Base-by-base conservation (phyloP, 2,113 vertebrate genomes). In the Pyxicephalus adspersus region DNA sequence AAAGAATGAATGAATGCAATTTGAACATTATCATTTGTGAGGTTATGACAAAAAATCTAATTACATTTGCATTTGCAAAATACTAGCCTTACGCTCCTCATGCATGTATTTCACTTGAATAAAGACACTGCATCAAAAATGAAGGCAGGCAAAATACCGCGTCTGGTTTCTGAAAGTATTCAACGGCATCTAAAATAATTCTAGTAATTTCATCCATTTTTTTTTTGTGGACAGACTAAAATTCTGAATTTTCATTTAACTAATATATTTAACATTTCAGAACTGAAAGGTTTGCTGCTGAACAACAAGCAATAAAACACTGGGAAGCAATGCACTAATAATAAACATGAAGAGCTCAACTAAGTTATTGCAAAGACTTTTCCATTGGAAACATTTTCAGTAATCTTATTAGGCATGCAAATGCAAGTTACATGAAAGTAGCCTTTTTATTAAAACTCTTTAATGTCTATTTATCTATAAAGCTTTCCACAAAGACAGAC, bases 11-110 rank as follows among this genome's bases (percentile, higher is more conserved):
- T 64, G 68, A 81, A 71, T 55, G 68, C 63, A 81, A 73, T 81
- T 80, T 73, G 68, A 65, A 20, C 50, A 64, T 63, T 74, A 63
- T 81, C 16, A 23, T 81, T 64, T 72, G 25, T 61, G 65, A 61
- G 50, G 60, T 74, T 64, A 74, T 74, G 79, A 73, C 79, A 73
- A 81, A 80, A 80, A 81, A 74, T 54, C 57, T 63, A 80, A 80
- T 72, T 71, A 72, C 77, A 72, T 80, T 80, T 80, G 78, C 79
- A 81, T 74, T 74, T 81, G n/a, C 64, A 61, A 72, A 81, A 81
- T 81, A 54, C 79, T 55, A 73, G 50, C 23, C 68, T 81, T 74
- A 26, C 45, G 29, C 38, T 81, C 58, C 67, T 17, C 3, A 16
- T 17, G 25, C 23, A 28, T 76, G 55, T 51, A 22, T 38, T 80